Evolutionary conservation across 2,113 vertebrate species (phyloP).

Genomic region (Microcebus tavaratra): DNA sequence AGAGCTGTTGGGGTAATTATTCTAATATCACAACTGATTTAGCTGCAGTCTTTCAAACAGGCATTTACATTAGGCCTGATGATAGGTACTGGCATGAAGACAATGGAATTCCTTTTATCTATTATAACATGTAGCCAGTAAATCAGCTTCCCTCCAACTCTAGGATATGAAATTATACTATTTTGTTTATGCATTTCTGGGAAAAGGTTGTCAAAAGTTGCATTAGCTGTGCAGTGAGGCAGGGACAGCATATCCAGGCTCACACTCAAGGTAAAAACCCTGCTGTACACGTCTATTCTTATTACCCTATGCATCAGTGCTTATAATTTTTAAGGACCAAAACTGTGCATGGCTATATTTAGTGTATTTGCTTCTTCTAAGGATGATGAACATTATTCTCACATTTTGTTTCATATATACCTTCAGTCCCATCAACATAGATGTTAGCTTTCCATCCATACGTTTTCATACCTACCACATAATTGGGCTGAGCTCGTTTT

Average conservation of each 20-base stretch:
- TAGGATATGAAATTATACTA: conserved; percentile 66
- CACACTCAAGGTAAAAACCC: conserved; percentile 65
- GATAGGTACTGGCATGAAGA: conserved; percentile 57
- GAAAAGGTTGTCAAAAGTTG: conserved; percentile 68
- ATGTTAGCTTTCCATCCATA: neutral
- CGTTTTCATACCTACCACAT: neutral
- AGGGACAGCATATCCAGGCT: conserved; percentile 62
- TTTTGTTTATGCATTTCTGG: conserved; percentile 72
- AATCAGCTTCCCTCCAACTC: conserved; percentile 73
- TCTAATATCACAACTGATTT: conserved; percentile 78
- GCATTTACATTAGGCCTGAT: conserved; percentile 73
- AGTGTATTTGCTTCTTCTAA: conserved; percentile 2
- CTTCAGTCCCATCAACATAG: neutral
- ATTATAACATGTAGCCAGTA: conserved; percentile 66
- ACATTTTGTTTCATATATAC: neutral
- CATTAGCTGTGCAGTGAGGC: conserved; percentile 70
- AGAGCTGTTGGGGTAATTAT: conserved; percentile 79
- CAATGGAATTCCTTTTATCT: conserved; percentile 61
- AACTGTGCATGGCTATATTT: neutral
- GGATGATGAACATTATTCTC: conserved; percentile 24
- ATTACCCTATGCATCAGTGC: conserved; percentile 1
- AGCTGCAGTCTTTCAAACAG: conserved; percentile 78
- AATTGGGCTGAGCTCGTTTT: neutral
- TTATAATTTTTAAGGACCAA: conserved; percentile 18
- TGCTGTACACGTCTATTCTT: conserved; percentile 55